Evolutionary conservation across 2,888 invertebrate genomes (phyloP).

Genomic region (Leptodirus hochenwartii): DNA sequence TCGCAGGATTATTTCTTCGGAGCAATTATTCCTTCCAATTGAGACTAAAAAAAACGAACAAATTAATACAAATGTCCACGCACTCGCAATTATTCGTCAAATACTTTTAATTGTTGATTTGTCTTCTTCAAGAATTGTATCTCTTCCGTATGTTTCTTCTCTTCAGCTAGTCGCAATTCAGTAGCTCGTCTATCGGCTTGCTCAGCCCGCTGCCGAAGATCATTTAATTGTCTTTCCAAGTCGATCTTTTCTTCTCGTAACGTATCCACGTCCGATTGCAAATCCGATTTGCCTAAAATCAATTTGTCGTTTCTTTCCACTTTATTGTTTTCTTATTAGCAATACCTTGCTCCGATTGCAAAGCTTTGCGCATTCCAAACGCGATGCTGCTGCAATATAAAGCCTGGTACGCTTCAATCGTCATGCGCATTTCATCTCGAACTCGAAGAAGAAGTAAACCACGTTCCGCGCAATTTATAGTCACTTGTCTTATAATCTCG

Average conservation of each 20-base stretch:
- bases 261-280: conserved; percentile 54
- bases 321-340: too few relatives aligned
- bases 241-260: conserved; percentile 46
- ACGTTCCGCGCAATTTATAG: conserved; percentile 91
- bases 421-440: conserved; percentile 91
- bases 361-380: conserved; percentile 94
- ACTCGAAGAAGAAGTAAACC: conserved; percentile 83
- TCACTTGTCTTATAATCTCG: conserved; percentile 84
- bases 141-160: conserved; percentile 84
- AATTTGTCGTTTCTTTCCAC: too few relatives aligned
- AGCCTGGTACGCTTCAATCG: conserved; percentile 79
- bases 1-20: conserved; percentile 56
- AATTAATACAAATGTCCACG: conserved; percentile 2
- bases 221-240: conserved; percentile 40
- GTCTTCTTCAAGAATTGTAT: conserved; percentile 83
- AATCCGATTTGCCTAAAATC: conserved; percentile 54
- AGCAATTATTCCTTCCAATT: conserved; percentile 86
- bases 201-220: conserved; percentile 53
- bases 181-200: conserved; percentile 65
- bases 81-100: background rate
- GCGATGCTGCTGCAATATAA: conserved; percentile 95
- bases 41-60: conserved; percentile 42
- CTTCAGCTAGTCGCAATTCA: conserved; percentile 74
- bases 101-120: conserved; percentile 79
- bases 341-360: conserved; percentile 76